A percentile compares a stretch with the other conserved stretches of the same genome.
These are phyloP conservation scores for Oxycera nigricornis DNA, from an alignment of 2,888 invertebrate genomes.

Conservation along the genomic window DNA sequence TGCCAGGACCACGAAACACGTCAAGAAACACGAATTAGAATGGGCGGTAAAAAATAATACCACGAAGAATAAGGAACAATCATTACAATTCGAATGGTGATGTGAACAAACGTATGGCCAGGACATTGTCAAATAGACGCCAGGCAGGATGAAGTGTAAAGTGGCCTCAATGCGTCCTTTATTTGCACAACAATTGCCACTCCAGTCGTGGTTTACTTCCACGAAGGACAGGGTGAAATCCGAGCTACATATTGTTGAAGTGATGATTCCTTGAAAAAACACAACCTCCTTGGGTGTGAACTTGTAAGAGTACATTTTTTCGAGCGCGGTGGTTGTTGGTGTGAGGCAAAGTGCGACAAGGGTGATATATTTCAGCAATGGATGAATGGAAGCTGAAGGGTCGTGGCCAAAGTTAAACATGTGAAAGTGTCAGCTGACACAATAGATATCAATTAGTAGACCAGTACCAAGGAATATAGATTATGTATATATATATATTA, in stretches of 20 bases:
- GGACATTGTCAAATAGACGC: conserved; percentile 30
- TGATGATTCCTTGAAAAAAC: conserved; percentile 29
- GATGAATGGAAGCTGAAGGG: neutral
- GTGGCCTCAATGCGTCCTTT: conserved; percentile 10
- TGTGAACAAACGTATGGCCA: conserved; percentile 41
- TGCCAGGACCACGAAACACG: no score
- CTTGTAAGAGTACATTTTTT: neutral
- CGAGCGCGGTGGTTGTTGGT: neutral
- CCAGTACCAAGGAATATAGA: no score
- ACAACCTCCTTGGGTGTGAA: neutral
- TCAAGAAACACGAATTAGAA: no score
- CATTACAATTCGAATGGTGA: conserved; percentile 47
- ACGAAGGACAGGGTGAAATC: conserved; percentile 9
- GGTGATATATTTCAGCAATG: conserved; percentile 11
- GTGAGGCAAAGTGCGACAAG: conserved; percentile 18
- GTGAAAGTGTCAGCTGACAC: conserved; percentile 38
- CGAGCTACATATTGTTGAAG: conserved; percentile 19
- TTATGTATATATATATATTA: no score
- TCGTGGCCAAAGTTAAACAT: conserved; percentile 34
- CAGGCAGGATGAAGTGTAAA: conserved; percentile 13
- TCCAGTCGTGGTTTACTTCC: neutral
- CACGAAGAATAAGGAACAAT: conserved; percentile 1
- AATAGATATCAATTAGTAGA: conserved; percentile 40
- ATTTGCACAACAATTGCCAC: conserved; percentile 29
- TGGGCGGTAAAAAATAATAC: no score